Conservation (phyloP, 1,140 invertebrate species). For the Triops cancriformis region DNA sequence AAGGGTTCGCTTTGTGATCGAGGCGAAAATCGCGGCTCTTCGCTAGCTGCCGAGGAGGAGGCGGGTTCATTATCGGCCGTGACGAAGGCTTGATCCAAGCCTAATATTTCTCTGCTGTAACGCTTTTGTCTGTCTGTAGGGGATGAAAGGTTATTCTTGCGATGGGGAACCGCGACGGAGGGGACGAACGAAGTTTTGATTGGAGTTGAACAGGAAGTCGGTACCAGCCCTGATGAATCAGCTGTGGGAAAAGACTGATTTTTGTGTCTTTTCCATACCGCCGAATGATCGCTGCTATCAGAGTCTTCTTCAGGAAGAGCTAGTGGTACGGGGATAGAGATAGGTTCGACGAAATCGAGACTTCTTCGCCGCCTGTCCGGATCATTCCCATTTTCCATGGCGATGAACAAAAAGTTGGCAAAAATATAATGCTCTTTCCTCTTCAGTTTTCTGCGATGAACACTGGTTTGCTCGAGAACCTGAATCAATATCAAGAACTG, state of each 20-base stretch:
- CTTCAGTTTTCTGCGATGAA: too few species aligned
- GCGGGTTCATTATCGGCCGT: constrained; percentile 12
- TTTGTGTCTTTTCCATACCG: background rate
- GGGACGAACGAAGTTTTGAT: background rate
- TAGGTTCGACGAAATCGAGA: background rate
- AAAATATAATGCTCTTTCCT: background rate
- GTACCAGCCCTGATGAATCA: background rate
- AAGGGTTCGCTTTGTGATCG: background rate
- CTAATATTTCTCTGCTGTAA: constrained; percentile 18
- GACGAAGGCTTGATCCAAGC: constrained; percentile 20
- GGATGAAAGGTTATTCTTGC: background rate
- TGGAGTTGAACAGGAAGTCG: background rate
- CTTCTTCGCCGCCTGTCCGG: background rate
- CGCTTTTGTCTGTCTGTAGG: background rate
- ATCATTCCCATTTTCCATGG: background rate
- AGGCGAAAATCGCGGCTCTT: background rate
- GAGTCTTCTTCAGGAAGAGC: background rate
- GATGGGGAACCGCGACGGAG: background rate
- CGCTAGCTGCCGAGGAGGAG: background rate
- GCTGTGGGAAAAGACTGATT: background rate
- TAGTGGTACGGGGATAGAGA: background rate
- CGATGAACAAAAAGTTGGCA: background rate
- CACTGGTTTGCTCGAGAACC: too few species aligned
- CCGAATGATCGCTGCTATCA: background rate
- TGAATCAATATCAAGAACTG: too few species aligned